phyloP scores from a whole-genome alignment of 2,113 vertebrate genomes.

The Nyctereutes procyonoides region DNA sequence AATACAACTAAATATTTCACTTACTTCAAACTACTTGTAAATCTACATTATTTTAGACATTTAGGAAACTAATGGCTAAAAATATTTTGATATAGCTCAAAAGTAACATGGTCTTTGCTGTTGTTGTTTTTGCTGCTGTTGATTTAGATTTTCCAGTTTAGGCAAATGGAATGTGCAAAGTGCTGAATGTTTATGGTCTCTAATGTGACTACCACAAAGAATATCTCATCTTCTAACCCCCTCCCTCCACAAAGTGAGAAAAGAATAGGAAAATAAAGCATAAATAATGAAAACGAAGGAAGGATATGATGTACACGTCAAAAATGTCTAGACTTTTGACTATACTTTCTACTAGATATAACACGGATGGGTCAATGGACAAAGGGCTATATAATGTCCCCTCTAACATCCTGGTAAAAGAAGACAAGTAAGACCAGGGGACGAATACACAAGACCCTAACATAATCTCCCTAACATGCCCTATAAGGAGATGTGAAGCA shows the following conservation, averaged over 20 bases:
- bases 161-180: not conserved
- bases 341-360: not conserved
- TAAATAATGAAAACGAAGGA: not conserved
- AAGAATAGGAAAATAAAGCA: not conserved
- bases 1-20: not conserved
- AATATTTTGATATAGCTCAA: not conserved
- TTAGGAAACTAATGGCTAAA: not conserved
- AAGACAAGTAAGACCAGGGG: not conserved
- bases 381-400: not conserved
- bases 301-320: not conserved
- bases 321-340: not conserved
- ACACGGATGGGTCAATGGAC: not conserved
- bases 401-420: not conserved
- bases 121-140: not conserved
- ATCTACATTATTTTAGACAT: slow-evolving; percentile 21
- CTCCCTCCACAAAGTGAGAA: not conserved
- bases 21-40: slow-evolving; percentile 34
- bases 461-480: not conserved
- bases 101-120: not conserved
- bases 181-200: not conserved
- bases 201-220: not conserved
- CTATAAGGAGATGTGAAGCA: not conserved
- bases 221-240: not conserved
- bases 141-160: not conserved
- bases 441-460: not conserved